These are phyloP conservation scores for Ephialtes manifestator DNA, from an alignment of 2,888 invertebrate species.

Conservation along the genomic window DNA sequence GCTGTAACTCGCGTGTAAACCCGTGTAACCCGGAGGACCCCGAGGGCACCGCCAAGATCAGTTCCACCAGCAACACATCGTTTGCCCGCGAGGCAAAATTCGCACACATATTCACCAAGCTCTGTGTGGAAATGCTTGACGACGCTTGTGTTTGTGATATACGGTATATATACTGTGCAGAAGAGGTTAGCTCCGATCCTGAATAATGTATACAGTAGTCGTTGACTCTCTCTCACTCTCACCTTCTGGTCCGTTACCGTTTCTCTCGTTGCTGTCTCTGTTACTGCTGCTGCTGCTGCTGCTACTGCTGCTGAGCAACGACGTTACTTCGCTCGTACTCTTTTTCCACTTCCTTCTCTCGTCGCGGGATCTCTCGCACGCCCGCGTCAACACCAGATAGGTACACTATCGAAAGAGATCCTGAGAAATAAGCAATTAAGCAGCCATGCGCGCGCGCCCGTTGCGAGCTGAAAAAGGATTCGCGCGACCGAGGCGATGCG, in stretches of 20 bases:
- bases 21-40: conserved; percentile 50
- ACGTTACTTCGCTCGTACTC: conserved; percentile 21
- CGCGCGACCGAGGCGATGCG: conserved; percentile 60
- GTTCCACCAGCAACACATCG: conserved; percentile 38
- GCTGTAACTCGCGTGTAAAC: conserved; percentile 61
- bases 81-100: conserved; percentile 46
- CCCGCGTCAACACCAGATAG: conserved; percentile 61
- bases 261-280: conserved; percentile 29
- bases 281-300: conserved; percentile 19
- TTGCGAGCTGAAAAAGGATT: conserved; percentile 78
- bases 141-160: neutral
- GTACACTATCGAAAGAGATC: conserved; percentile 70
- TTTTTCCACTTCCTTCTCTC: conserved; percentile 44
- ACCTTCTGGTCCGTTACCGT: conserved; percentile 26
- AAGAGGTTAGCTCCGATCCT: conserved; percentile 49
- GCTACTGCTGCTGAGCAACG: neutral
- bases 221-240: conserved; percentile 50
- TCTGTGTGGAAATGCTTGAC: neutral
- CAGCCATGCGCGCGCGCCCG: conserved; percentile 60
- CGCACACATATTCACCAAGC: neutral
- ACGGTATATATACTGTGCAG: neutral
- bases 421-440: conserved; percentile 83
- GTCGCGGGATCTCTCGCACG: conserved; percentile 36
- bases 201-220: conserved; percentile 69
- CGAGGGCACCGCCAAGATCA: conserved; percentile 33